phyloP scores from a whole-genome alignment of 1,140 invertebrate species.

The Schlechtendalia chinensis region DNA sequence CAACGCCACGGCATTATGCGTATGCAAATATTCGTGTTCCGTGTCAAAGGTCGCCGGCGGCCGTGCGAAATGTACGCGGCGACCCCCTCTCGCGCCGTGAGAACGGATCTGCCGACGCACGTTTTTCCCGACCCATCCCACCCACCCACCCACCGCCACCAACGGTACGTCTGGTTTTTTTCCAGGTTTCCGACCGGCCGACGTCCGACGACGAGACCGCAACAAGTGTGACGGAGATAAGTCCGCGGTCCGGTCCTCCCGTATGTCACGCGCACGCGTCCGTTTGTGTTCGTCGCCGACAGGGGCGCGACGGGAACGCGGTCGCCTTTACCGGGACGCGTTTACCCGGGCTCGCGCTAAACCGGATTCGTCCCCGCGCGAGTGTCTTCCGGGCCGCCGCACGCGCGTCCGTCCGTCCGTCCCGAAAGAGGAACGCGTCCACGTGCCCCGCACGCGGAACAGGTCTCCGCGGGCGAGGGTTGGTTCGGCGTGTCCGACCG shows the following conservation, averaged over 20 bases:
- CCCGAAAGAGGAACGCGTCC: not conserved
- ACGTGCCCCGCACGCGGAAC: too few relatives aligned
- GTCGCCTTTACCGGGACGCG: not conserved
- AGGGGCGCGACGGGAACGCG: too few relatives aligned
- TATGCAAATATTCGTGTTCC: too few relatives aligned
- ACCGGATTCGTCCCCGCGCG: not conserved
- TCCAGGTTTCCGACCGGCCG: too few relatives aligned
- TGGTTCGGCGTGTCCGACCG: too few relatives aligned
- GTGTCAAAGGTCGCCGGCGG: not conserved
- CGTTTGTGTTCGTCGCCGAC: not conserved
- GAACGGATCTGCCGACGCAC: too few relatives aligned
- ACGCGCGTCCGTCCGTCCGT: slow-evolving; percentile 14
- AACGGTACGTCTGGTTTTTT: too few relatives aligned
- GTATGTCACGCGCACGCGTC: not conserved
- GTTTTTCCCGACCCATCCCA: too few relatives aligned
- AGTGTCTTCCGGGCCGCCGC: slow-evolving; percentile 31
- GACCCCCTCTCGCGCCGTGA: not conserved
- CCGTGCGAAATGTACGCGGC: too few relatives aligned
- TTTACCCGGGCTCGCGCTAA: not conserved
- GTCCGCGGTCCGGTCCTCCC: too few relatives aligned
- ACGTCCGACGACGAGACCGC: not conserved
- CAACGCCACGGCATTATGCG: not conserved
- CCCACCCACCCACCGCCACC: too few relatives aligned
- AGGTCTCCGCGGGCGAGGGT: too few relatives aligned
- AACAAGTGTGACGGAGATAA: not conserved